These are phyloP conservation scores for Bucco capensis DNA, from an alignment of 2,113 vertebrate genomes.

Conservation along the genomic window DNA sequence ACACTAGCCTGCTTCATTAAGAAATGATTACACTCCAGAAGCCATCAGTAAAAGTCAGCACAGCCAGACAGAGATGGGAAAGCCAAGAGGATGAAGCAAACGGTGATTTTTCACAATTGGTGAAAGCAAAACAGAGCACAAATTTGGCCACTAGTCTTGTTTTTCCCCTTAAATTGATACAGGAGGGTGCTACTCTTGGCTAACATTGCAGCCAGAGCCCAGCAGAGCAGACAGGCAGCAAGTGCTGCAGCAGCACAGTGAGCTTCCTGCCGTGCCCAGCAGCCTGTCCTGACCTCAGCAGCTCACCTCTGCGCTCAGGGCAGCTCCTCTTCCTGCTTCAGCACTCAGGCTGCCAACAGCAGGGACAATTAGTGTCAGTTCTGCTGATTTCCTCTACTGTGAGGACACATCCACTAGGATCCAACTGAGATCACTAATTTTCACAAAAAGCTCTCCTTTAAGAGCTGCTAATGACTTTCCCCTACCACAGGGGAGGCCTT, in stretches of 20 bases:
- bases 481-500: background rate
- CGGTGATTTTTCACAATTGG: background rate
- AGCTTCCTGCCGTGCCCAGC: rapidly evolving
- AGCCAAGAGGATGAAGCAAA: constrained; percentile 1
- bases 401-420: background rate
- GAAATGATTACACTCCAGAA: background rate
- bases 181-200: background rate
- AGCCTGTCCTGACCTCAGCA: background rate
- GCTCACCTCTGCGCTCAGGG: background rate
- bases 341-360: background rate
- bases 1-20: background rate
- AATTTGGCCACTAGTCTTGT: background rate
- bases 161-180: background rate
- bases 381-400: background rate
- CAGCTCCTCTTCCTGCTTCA: background rate
- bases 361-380: background rate
- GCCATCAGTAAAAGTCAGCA: background rate
- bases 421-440: background rate
- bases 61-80: background rate
- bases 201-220: background rate
- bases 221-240: background rate
- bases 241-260: rapidly evolving
- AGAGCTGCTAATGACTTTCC: background rate
- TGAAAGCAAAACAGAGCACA: background rate
- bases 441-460: background rate